Conservation (phyloP, 2,888 invertebrate genomes). For the Stramonita haemastoma region DNA sequence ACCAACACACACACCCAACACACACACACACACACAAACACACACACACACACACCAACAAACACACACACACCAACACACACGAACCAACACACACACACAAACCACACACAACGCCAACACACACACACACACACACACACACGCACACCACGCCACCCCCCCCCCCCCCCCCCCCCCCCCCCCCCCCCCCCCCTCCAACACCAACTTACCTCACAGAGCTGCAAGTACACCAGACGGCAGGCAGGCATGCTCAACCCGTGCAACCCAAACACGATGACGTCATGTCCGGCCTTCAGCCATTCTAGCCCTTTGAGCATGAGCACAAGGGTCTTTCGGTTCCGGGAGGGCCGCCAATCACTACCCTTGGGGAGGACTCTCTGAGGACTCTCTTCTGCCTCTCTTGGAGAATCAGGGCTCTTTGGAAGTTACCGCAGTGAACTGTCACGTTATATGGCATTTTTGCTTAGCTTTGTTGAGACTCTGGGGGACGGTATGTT, state of each 20-base stretch:
- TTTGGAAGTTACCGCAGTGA: not conserved
- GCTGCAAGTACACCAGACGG: not conserved
- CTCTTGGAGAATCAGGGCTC: not conserved
- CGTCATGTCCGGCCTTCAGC: slow-evolving; percentile 19
- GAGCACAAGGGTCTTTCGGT: not conserved
- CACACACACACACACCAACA: too few species aligned
- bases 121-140: not conserved
- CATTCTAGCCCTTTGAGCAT: slow-evolving; percentile 20
- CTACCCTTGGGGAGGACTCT: not conserved
- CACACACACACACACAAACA: too few species aligned
- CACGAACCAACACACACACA: not conserved
- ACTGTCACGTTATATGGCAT: not conserved
- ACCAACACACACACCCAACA: too few species aligned
- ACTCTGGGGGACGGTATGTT: too few species aligned
- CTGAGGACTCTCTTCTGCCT: not conserved
- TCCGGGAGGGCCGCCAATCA: not conserved
- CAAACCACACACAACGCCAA: not conserved
- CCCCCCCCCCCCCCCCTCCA: too few species aligned
- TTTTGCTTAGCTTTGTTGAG: not conserved
- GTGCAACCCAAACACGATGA: slow-evolving; percentile 16
- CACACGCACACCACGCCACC: not conserved
- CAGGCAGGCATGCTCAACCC: not conserved
- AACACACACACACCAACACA: not conserved
- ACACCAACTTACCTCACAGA: not conserved
- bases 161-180: not conserved